These are phyloP conservation scores for Bolborhynchus lineola DNA, from an alignment of 2,113 vertebrate genomes.

Conservation along the genomic window DNA sequence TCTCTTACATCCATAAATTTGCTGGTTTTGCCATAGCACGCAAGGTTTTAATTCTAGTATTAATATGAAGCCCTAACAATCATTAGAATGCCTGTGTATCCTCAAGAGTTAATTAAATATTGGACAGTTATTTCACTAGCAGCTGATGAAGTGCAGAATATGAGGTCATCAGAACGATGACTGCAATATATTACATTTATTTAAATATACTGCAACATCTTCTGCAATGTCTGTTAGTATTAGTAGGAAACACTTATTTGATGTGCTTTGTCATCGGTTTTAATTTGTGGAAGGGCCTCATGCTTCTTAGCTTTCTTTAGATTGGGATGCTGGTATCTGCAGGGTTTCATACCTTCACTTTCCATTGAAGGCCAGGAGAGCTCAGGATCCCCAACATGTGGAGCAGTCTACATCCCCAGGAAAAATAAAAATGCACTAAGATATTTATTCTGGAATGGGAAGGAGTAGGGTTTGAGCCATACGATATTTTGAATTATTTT, in stretches of 20 bases:
- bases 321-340: background rate
- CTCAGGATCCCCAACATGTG: background rate
- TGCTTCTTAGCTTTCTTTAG: background rate
- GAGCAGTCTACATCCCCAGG: background rate
- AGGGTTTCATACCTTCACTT: background rate
- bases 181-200: background rate
- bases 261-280: background rate
- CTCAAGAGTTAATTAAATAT: background rate
- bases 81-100: background rate
- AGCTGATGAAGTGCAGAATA: background rate
- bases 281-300: background rate
- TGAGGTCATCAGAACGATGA: background rate
- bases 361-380: background rate
- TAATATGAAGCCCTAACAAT: background rate
- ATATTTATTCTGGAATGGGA: background rate
- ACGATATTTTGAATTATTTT: background rate
- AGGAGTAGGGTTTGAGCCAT: background rate
- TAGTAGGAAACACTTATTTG: background rate
- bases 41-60: background rate
- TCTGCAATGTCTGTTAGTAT: background rate
- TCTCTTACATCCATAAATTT: background rate
- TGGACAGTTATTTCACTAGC: background rate
- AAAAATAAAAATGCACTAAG: background rate
- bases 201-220: background rate
- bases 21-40: background rate